Percentiles rank a stretch among this genome's conserved stretches.
Evolutionary conservation across 1,140 invertebrate genomes (phyloP).

Genomic region (Zaprionus taronus): DNA sequence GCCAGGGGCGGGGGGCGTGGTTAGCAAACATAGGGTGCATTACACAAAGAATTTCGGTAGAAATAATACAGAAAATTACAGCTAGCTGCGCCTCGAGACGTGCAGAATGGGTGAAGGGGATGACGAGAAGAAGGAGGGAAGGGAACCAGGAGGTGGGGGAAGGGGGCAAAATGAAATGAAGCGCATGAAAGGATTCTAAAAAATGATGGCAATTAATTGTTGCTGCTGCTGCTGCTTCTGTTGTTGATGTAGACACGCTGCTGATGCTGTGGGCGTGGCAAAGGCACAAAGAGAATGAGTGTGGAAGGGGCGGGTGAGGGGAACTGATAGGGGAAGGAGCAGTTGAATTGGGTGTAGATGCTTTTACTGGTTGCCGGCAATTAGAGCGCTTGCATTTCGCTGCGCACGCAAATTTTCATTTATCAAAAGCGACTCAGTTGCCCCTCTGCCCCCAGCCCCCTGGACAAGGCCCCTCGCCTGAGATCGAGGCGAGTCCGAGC

Average conservation of each 20-base stretch:
- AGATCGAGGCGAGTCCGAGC: neutral
- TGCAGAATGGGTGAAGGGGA: neutral
- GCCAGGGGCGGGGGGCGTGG: constrained; percentile 20
- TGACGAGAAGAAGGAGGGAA: neutral
- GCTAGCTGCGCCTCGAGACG: constrained; percentile 38
- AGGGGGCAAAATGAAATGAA: constrained; percentile 59
- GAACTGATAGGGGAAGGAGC: neutral
- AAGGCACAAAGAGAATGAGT: neutral
- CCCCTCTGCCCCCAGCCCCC: neutral
- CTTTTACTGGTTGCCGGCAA: constrained; percentile 37
- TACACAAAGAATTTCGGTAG: constrained; percentile 51
- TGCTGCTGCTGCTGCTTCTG: constrained; percentile 29
- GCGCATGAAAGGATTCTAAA: constrained; percentile 69
- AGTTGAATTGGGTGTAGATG: constrained; percentile 22
- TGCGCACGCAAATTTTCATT: constrained; percentile 41
- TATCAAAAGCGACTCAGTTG: constrained; percentile 17
- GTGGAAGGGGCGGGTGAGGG: neutral
- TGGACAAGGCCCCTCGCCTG: neutral
- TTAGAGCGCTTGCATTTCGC: constrained; percentile 35
- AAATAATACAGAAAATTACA: constrained; percentile 66
- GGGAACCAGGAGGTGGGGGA: neutral
- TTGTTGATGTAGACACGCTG: constrained; percentile 14
- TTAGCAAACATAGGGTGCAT: constrained; percentile 49
- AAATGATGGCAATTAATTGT: constrained; percentile 72
- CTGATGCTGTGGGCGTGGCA: constrained; percentile 29